Evolutionary conservation across 2,797 vertebrate genomes (phyloP).

Genomic region (Sardinella longiceps): DNA sequence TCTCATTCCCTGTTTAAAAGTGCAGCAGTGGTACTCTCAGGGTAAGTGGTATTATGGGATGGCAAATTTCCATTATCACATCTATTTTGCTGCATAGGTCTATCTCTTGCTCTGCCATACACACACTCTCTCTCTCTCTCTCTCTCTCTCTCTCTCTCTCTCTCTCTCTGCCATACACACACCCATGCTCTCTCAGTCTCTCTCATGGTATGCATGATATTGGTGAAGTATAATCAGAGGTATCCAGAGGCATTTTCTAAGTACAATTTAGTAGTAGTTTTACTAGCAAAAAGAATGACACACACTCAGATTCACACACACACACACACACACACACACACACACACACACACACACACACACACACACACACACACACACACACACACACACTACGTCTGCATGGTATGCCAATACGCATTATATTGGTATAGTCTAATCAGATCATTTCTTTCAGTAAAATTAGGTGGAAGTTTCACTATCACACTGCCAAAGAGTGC

Average conservation of each 20-base stretch:
- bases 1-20: slow-evolving; percentile 12
- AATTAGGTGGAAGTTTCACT: too few species aligned
- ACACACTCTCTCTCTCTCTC: slow-evolving; percentile 25
- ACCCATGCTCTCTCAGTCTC: neutral
- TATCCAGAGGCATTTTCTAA: too few species aligned
- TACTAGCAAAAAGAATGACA: too few species aligned
- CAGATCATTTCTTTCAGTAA: too few species aligned
- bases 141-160: slow-evolving; percentile 24
- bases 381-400: neutral
- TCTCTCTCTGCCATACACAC: neutral
- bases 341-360: neutral
- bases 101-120: neutral
- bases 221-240: too few species aligned
- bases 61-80: slow-evolving; percentile 5
- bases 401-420: too few species aligned
- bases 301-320: neutral
- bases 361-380: neutral
- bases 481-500: neutral
- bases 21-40: slow-evolving; percentile 15
- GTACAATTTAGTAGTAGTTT: too few species aligned
- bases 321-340: neutral
- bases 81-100: neutral
- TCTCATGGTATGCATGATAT: too few species aligned
- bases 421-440: too few species aligned
- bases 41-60: slow-evolving; percentile 18